phyloP scores from a whole-genome alignment of 2,797 vertebrate species.

The Balearica regulorum region DNA sequence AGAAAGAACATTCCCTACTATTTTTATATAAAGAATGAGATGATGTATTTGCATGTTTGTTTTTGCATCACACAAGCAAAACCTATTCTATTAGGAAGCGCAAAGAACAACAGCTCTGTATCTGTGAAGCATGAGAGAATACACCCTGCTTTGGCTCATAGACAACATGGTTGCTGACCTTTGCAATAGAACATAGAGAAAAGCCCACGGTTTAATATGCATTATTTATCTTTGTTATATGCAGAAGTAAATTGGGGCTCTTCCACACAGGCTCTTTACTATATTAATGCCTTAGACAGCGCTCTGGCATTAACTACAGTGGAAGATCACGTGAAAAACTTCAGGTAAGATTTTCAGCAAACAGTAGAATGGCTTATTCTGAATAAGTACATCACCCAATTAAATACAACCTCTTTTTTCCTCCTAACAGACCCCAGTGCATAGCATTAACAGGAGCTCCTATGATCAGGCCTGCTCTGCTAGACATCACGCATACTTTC shows the following conservation, averaged over 20 bases:
- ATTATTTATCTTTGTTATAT: constrained; percentile 8
- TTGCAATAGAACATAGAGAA: background rate
- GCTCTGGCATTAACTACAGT: constrained; percentile 85
- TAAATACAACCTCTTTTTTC: background rate
- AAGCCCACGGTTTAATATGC: background rate
- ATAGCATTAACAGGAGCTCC: constrained; percentile 86
- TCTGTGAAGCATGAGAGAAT: background rate
- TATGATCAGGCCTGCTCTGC: constrained; percentile 88
- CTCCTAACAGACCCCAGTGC: constrained; percentile 87
- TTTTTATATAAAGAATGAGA: background rate
- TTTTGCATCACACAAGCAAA: background rate
- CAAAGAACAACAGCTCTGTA: background rate
- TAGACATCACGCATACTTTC: constrained; percentile 89
- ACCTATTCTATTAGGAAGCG: background rate
- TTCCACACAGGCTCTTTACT: constrained; percentile 93
- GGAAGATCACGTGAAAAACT: constrained; percentile 97
- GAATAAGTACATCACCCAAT: background rate
- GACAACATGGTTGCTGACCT: background rate
- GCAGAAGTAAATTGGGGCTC: constrained; percentile 98
- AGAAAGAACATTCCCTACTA: background rate
- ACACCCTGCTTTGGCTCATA: background rate
- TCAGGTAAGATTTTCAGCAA: constrained; percentile 81
- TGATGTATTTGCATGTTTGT: background rate
- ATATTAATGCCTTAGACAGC: constrained; percentile 87
- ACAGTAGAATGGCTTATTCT: background rate